These are phyloP conservation scores for Delichon dasypus DNA, from an alignment of 2,797 vertebrate species.

Conservation along the genomic window DNA sequence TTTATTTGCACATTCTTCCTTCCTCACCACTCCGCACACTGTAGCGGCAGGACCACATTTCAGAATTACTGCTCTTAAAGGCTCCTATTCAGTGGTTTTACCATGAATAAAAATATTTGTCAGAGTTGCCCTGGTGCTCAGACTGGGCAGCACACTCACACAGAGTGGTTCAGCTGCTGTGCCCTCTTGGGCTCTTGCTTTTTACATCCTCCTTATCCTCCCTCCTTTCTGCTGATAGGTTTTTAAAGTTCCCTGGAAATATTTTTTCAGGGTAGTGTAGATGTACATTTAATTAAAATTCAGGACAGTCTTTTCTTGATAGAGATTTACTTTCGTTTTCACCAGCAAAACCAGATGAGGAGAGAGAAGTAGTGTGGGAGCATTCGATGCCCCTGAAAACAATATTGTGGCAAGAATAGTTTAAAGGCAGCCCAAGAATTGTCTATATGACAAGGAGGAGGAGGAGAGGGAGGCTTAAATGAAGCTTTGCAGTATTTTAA, in stretches of 20 bases:
- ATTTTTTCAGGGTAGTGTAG: not conserved
- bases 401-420: not conserved
- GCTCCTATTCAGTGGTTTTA: not conserved
- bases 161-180: not conserved
- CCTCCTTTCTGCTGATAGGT: not conserved
- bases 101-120: not conserved
- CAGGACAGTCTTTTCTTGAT: not conserved
- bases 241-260: not conserved
- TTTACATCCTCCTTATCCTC: not conserved
- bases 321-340: not conserved
- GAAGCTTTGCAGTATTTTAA: not conserved
- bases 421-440: not conserved
- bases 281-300: not conserved
- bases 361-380: not conserved
- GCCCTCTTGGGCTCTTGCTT: not conserved
- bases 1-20: constrained; percentile 51
- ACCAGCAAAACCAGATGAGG: not conserved
- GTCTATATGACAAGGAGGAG: not conserved
- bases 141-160: fast-evolving
- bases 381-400: not conserved
- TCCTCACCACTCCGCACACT: not conserved
- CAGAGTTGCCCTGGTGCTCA: not conserved
- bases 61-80: constrained; percentile 22
- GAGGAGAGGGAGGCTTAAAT: not conserved
- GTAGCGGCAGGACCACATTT: not conserved